Conservation (phyloP, 1,140 invertebrate genomes). For the Thereuonema tuberculata region DNA sequence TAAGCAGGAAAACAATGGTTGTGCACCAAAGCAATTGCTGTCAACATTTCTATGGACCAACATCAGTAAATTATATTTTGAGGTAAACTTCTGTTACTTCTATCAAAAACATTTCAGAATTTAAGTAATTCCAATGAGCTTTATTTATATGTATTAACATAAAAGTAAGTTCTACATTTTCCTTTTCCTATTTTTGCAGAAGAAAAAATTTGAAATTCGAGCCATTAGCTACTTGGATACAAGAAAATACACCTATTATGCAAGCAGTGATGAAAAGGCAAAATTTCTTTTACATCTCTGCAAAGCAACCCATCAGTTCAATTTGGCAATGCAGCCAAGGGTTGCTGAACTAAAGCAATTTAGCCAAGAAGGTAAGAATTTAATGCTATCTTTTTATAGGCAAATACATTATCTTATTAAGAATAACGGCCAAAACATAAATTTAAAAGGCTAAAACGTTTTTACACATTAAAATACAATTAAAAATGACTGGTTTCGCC, state of each 20-base stretch:
- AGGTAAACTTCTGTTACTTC: constrained; percentile 36
- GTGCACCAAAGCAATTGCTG: constrained; percentile 27
- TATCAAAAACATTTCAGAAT: constrained; percentile 2
- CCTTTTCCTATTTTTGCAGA: constrained; percentile 35
- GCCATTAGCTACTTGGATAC: constrained; percentile 50
- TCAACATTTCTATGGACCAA: constrained; percentile 77
- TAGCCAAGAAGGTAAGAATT: constrained; percentile 51
- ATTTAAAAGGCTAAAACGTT: no score
- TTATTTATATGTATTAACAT: no score
- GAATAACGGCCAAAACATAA: no score
- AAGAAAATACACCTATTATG: constrained; percentile 73
- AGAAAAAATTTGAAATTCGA: constrained; percentile 91
- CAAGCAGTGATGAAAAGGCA: constrained; percentile 79
- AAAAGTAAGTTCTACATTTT: no score
- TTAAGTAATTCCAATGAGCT: no score
- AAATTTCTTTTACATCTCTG: constrained; percentile 76
- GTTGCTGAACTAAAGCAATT: constrained; percentile 58
- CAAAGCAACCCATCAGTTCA: constrained; percentile 84
- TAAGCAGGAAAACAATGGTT: constrained; percentile 21
- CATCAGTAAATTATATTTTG: constrained; percentile 84
- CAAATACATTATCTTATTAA: no score
- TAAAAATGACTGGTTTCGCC: no score
- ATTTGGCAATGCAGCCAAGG: constrained; percentile 74
- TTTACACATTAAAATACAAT: no score
- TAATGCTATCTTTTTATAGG: background rate